These are phyloP conservation scores for Prionace glauca DNA, from an alignment of 2,797 vertebrate species.

Conservation along the genomic window DNA sequence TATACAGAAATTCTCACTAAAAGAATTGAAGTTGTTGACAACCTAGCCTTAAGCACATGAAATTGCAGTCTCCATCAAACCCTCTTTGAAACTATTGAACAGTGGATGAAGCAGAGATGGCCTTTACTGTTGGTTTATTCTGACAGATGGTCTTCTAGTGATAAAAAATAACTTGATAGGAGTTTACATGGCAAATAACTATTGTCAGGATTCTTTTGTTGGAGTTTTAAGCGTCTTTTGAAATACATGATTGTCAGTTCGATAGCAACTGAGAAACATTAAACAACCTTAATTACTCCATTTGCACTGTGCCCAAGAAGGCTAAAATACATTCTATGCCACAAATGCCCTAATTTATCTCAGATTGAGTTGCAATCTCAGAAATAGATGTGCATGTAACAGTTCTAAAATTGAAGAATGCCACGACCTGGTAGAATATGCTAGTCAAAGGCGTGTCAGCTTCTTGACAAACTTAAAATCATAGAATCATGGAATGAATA, in stretches of 20 bases:
- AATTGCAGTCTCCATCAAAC: neutral
- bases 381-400: neutral
- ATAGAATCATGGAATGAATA: too few species aligned
- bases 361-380: neutral
- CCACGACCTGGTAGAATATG: neutral
- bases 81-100: neutral
- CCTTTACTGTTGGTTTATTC: neutral
- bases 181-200: neutral
- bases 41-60: neutral
- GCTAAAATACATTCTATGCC: neutral
- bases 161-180: neutral
- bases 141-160: conserved; percentile 20
- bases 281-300: neutral
- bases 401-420: neutral
- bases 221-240: neutral
- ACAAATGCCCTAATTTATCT: neutral
- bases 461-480: neutral
- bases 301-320: too few species aligned
- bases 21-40: neutral
- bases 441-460: neutral
- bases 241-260: neutral
- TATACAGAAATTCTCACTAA: neutral
- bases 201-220: neutral
- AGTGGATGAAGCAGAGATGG: neutral
- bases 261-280: neutral